Base-by-base conservation (phyloP, 2,797 vertebrate species). In the Benthosema pterotum region DNA sequence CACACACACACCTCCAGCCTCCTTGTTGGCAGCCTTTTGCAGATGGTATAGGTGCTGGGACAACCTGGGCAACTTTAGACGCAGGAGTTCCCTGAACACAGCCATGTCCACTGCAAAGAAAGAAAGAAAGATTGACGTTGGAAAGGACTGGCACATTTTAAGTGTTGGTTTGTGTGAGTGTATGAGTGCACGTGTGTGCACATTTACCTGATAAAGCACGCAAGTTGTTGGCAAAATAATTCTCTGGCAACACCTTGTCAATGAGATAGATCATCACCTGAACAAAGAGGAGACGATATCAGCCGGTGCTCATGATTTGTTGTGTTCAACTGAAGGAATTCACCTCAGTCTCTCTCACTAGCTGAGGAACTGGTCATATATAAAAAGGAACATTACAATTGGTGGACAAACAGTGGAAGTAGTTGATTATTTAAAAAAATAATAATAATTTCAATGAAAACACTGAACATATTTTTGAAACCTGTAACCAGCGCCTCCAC, bases 211-310 rank as follows among this genome's bases (percentile, higher is more conserved):
- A 99, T 13, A 99, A 86, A 0, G 97, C 95, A 14, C 93, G 94
- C 56, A 99, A 94, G 79, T 98, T 99, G 89, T 99, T 97, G 74
- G 97, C 98, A 89, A 99, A 99, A 85, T 99, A 99, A 83, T 96
- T 99, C 61, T 99, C 96, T 3, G 98, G 98, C 75, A 99, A 94
- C 56, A 99, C 98, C 80, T 99, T 99, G 90, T 99, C 97, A 25
- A 99, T 99, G 71, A 99, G 87, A 74, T 98, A 99, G 90, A 99
- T 97, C 98, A 99, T 99, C 80, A 99, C 95, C 98, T 99, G 80
- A 13, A 62, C 0, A 63, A n/a, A n/a, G 8, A 69, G 11, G 58
- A 32, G 50, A n/a, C 12, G 46, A 53, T 25, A 25, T 16, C 2
- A 64, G 48, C 12, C 46, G 13, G 32, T 38, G 8, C 9, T 38